Evolutionary conservation across 1,140 invertebrate genomes (phyloP), one percentile per base, ranked within the genome.

Genomic region (Sminthurides bifidus): DNA sequence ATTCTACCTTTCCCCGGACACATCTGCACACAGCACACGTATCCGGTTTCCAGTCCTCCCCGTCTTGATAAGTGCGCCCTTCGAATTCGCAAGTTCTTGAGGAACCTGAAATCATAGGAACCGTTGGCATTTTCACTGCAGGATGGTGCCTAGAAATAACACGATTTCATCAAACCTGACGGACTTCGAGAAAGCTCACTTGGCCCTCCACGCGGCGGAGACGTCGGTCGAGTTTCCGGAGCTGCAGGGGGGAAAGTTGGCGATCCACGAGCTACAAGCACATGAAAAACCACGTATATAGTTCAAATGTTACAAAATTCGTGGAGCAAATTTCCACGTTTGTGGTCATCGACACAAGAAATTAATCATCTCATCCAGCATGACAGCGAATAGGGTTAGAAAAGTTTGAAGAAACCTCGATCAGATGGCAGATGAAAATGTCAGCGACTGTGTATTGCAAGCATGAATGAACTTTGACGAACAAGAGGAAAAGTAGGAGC

Each of bases 1-100:
- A 84, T 52, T 75, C 75, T 29, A 80, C 74, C 23, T 74, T 70
- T 5, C 79, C 77, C 14, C 65, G 58, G 37, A 66, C 68, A 65
- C 82, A 85, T 44, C 72, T 72, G 66, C 82, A 84, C 23, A 75
- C 70, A 0, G 79, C 79, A 68, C 82, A 84, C 53, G 73, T 73
- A 66, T 80, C 77, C 4, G 77, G 71, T 61, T 74, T 74, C 80
- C 80, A 82, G 37, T 71, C 71, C 53, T 81, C 75, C 12, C 79
- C 79, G 51, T 83, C 79, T 2, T 71, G 67, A 68, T 80, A 82
- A 45, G 67, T 69, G 59, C 71, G 66, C 12, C 76, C 77, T 41
- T 79, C 72, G 56, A 75, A 71, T 35, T 64, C 60, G 65, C 76
- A 78, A 14, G 65, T 53, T 52, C 56, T 41, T 29, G 33, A 48